Base-by-base conservation (phyloP, 1,140 invertebrate species). In the Ostrea denselamellosa region DNA sequence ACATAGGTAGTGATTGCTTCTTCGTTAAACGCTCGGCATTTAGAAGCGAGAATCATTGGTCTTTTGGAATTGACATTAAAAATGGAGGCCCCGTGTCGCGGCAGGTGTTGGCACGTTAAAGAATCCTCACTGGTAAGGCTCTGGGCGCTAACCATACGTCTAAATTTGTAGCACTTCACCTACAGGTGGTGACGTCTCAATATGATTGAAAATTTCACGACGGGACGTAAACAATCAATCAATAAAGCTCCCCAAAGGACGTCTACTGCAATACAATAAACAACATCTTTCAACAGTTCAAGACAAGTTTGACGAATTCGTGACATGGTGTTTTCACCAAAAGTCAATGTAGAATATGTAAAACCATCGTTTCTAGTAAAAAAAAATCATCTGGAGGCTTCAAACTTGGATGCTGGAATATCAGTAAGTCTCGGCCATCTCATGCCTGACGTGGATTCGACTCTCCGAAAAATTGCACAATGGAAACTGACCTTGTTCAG, bases 181-280 rank as follows among this genome's bases (percentile, higher is more conserved):
- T n/a, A n/a, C n/a, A n/a, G n/a, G n/a, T n/a, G n/a, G n/a, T n/a
- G n/a, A n/a, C n/a, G n/a, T n/a, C n/a, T n/a, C n/a, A n/a, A n/a
- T n/a, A n/a, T n/a, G n/a, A n/a, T n/a, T n/a, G n/a, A n/a, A n/a
- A n/a, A n/a, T n/a, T n/a, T n/a, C n/a, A n/a, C n/a, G n/a, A n/a
- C n/a, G n/a, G n/a, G n/a, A n/a, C n/a, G n/a, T n/a, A n/a, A n/a
- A n/a, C n/a, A n/a, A n/a, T n/a, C n/a, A n/a, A n/a, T n/a, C n/a
- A n/a, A n/a, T n/a, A n/a, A n/a, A n/a, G n/a, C n/a, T n/a, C n/a
- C n/a, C n/a, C n/a, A n/a, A n/a, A n/a, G 90, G 89, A 7, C 85
- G 91, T 51, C 14, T 92, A 34, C 90, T 89, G 19, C 89, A 89
- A 85, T 90, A 92, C 56, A 86, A 89, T 17, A 83, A 82, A 86